Conservation (phyloP, 2,888 invertebrate genomes). For the Leucozona laternaria region DNA sequence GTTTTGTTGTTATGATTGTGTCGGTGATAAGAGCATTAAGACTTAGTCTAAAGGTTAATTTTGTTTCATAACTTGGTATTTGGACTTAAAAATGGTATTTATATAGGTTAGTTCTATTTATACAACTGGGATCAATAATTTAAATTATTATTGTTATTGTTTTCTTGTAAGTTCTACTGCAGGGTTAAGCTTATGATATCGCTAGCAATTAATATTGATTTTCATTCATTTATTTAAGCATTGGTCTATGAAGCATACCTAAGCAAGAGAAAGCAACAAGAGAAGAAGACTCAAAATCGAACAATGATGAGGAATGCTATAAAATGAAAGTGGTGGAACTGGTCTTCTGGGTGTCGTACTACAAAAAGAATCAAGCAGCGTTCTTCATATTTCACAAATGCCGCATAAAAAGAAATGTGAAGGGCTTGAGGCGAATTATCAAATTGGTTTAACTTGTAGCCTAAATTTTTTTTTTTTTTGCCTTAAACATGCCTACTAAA, state of each 20-base stretch:
- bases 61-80: neutral
- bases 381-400: too few species aligned
- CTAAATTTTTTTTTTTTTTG: too few species aligned
- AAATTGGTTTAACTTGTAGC: too few species aligned
- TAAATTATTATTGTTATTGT: neutral
- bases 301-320: too few species aligned
- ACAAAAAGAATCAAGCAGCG: too few species aligned
- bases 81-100: slow-evolving; percentile 26
- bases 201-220: neutral
- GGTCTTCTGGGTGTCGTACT: too few species aligned
- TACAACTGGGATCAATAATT: slow-evolving; percentile 4
- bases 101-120: neutral
- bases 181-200: neutral
- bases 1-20: slow-evolving; percentile 57
- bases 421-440: too few species aligned
- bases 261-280: neutral
- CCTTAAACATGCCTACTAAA: too few species aligned
- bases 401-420: too few species aligned
- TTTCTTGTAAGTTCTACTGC: neutral
- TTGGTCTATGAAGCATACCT: neutral
- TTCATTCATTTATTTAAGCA: neutral
- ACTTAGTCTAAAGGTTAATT: slow-evolving; percentile 1
- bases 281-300: neutral
- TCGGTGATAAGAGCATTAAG: slow-evolving; percentile 39
- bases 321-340: too few species aligned